Base-by-base conservation (phyloP, 2,113 vertebrate genomes). In the Hippopotamus amphibius region DNA sequence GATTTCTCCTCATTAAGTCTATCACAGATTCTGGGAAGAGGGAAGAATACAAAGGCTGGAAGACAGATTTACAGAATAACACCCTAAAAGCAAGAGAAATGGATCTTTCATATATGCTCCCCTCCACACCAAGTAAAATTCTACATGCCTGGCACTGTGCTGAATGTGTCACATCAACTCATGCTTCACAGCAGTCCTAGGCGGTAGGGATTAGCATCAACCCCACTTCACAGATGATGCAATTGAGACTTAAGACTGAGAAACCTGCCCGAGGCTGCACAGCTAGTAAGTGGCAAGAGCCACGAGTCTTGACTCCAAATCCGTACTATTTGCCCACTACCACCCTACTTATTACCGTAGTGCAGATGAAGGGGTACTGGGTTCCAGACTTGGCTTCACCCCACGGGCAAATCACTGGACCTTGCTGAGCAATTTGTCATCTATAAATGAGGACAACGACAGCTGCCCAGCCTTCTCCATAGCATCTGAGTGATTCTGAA, bases 261-360 rank as follows among this genome's bases (percentile, higher is more conserved):
- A 96, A 95, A 93, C 68, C 19, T 90, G 88, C 26, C 65, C 88
- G 81, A 84, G 71, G 81, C 72, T 94, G 69, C 66, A 81, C 28
- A 85, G 93, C 72, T 86, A 76, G 1, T 50, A 90, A 59, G 55
- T 74, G 77, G 96, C 95, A 96, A 85, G 2, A 68, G 92, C 83
- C 96, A 97, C 68, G 97, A 97, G 96, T 97, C 97, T 80, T 83
- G 96, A 97, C 96, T 98, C 93, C 93, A 94, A 94, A 97, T 82
- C 82, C 63, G 92, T 15, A 93, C 43, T 93, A 83, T 92, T 94
- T 96, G 95, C 41, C 88, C 57, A 89, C 50, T 79, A 82, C 77
- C 83, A 95, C 30, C 92, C 95, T 97, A 95, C 92, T 96, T 88
- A 98, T 97, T 97, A 97, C 43, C 66, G 12, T 37, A 80, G 16